Evolutionary conservation across 1,140 invertebrate species (phyloP), one percentile per base, ranked within the genome.

Genomic region (Zaprionus inermis): DNA sequence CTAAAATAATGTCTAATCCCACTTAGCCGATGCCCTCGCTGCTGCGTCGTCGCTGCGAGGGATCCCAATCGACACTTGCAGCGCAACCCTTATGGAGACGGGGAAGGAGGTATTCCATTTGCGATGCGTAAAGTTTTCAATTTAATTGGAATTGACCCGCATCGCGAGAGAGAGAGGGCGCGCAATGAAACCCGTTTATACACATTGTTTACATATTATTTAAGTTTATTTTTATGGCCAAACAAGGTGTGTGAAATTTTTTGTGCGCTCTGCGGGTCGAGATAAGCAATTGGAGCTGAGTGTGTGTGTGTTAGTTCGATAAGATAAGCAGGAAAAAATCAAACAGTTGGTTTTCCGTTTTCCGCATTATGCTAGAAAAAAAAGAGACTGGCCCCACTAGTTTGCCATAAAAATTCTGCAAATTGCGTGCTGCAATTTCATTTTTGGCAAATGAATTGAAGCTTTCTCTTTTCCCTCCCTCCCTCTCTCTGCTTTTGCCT

Each of bases 61-160:
- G 30, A 18, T 59, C 22, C 20, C 20, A 59, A 59, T 22, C 34
- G 7, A 58, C 56, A 49, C 44, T 67, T 44, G 44, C 44, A 49
- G 11, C 12, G 18, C 32, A 38, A 52, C 57, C 61, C 64, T 59
- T 44, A 41, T 18, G 18, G 22, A 46, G 24, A 63, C n/a, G n/a
- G n/a, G 46, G 20, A 14, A n/a, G 49, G 6, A 30, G 9, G 38
- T 32, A 24, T 22, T 38, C 22, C 28, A 44, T 44, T 51, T 57
- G 44, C 30, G 44, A 41, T 46, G 20, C 59, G 78, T 77, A 77
- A 77, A 76, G 68, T 67, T 76, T 58, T 76, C 65, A 82, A 78
- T 75, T 80, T 70, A 80, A 88, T 81, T 84, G 77, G 75, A 84
- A 84, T 75, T 84, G 84, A 63, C 84, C 84, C 84, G 84, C 73